Base-by-base conservation (phyloP, 2,888 invertebrate species). In the Antitype chi region DNA sequence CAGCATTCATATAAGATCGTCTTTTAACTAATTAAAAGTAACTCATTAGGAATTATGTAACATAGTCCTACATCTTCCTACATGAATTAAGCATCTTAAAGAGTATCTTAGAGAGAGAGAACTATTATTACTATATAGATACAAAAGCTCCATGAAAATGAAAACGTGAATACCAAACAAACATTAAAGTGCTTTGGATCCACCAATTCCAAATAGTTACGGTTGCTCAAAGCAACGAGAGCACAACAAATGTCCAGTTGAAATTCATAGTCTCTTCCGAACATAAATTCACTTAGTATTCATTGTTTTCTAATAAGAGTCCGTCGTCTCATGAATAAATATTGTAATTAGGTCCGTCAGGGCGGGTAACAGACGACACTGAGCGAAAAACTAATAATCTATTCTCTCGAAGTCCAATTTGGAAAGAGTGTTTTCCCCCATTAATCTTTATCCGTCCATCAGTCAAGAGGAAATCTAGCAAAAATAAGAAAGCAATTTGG, bases 361-460 rank as follows among this genome's bases (percentile, higher is more conserved):
- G 81, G 76, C 81, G 85, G 62, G 66, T 78, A 81, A 76, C 85
- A 70, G 73, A 78, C 76, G 86, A 86, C 85, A 81, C 76, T 82
- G 80, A 83, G 85, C 87, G 90, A 91, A 93, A 93, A 94, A 93
- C 93, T 93, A 94, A 94, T 94, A 94, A 93, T 92, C 91, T 91
- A 88, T 92, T 89, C 85, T 85, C 88, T 71, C 74, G 25, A 79
- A 84, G 78, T 81, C 93, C 94, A 95, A 95, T 95, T 94, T 92
- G 87, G 92, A 89, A 91, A 86, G 89, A 94, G 94, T 94, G 93
- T 89, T 90, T 78, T 79, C 78, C 77, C 66, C 90, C 93, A 95
- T 96, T 94, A 93, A 94, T 96, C 95, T 94, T 92, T 89, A 91
- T 87, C 90, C 91, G 88, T 89, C 92, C 90, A 92, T 94, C 94